Percentiles rank a stretch among this genome's conserved stretches.
Evolutionary conservation across 2,797 vertebrate genomes (phyloP).

Genomic region (Staurois parvus): DNA sequence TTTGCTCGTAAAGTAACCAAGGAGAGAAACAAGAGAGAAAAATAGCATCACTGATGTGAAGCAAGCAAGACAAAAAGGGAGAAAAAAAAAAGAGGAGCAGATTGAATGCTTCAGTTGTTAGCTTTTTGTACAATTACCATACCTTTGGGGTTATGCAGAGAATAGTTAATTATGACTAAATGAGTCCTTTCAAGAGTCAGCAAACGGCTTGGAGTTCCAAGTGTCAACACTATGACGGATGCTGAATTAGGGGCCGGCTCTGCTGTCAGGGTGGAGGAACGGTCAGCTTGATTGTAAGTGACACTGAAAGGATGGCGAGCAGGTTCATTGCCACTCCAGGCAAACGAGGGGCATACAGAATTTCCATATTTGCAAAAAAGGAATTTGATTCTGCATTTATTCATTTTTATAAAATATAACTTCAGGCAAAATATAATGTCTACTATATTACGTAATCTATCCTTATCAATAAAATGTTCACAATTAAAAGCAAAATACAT

Average conservation of each 20-base stretch:
- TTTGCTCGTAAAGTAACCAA: constrained; percentile 72
- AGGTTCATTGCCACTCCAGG: constrained; percentile 68
- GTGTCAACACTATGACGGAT: constrained; percentile 76
- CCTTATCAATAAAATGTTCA: too few relatives aligned
- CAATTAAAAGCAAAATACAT: too few relatives aligned
- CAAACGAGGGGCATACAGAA: constrained; percentile 66
- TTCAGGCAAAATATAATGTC: too few relatives aligned
- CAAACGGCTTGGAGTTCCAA: constrained; percentile 73
- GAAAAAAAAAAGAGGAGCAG: constrained; percentile 69
- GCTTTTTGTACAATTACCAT: constrained; percentile 79
- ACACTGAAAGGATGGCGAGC: constrained; percentile 77
- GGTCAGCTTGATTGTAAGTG: constrained; percentile 71
- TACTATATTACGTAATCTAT: too few relatives aligned
- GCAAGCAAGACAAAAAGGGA: constrained; percentile 38
- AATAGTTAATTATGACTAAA: constrained; percentile 82
- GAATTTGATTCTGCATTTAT: constrained; percentile 67
- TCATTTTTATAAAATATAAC: too few relatives aligned
- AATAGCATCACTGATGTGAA: constrained; percentile 64
- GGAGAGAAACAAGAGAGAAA: constrained; percentile 66
- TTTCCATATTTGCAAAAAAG: constrained; percentile 77
- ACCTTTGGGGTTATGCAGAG: constrained; percentile 76
- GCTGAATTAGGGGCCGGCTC: constrained; percentile 75
- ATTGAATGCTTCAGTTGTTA: constrained; percentile 79
- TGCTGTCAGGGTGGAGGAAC: constrained; percentile 71
- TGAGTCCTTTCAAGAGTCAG: constrained; percentile 74